Evolutionary conservation across 2,888 invertebrate species (phyloP).

Genomic region (Dusona sp.): DNA sequence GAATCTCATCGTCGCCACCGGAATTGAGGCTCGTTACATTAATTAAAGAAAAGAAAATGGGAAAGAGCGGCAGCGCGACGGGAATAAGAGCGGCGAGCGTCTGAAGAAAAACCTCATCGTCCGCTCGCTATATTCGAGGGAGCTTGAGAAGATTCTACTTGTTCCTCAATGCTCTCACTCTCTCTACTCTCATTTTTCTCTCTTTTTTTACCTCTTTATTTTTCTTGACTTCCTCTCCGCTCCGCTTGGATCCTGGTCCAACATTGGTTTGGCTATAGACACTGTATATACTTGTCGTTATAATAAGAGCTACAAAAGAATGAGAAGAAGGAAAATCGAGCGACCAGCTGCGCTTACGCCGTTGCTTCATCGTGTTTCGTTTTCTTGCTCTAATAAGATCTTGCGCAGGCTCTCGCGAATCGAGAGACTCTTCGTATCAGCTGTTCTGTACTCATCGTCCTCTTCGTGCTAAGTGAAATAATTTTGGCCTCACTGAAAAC

Average conservation of each 20-base stretch:
- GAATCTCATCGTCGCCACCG: conserved; percentile 63
- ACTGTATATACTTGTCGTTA: conserved; percentile 17
- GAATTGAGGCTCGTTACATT: conserved; percentile 69
- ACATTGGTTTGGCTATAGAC: neutral
- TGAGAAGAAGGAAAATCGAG: conserved; percentile 25
- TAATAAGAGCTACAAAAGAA: conserved; percentile 1
- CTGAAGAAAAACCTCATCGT: conserved; percentile 30
- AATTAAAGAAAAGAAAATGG: conserved; percentile 68
- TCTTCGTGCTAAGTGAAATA: neutral
- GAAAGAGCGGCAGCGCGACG: conserved; percentile 29
- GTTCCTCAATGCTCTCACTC: conserved; percentile 10
- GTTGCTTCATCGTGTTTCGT: conserved; percentile 21
- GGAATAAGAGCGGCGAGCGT: conserved; percentile 21
- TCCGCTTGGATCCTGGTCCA: conserved; percentile 27
- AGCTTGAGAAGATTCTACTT: conserved; percentile 55
- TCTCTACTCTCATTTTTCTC: neutral
- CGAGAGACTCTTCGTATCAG: neutral
- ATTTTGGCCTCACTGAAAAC: neutral
- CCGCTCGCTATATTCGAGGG: conserved; percentile 51
- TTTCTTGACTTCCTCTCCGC: conserved; percentile 33
- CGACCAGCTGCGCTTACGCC: neutral
- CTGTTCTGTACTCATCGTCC: neutral
- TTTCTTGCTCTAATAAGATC: conserved; percentile 62
- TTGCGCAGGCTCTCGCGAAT: conserved; percentile 43
- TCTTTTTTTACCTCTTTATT: neutral